Evolutionary conservation across 2,113 vertebrate species (phyloP), one percentile per base, ranked within the genome.

Genomic region (Cyprinodon brontotheroides): DNA sequence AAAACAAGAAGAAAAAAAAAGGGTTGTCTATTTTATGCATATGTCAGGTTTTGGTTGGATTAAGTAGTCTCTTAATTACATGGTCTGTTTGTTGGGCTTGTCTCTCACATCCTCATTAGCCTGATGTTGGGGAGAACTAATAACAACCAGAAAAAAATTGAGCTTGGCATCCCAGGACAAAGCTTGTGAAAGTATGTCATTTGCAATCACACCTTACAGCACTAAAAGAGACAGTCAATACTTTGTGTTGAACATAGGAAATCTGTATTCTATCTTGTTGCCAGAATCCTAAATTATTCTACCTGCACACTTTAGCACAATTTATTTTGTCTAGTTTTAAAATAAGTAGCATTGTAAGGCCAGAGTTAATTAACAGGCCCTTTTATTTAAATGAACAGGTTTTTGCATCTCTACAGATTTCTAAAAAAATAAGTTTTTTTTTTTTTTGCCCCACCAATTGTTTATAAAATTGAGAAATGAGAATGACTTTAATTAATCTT

Each of bases 131-230:
- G 72, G 17, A 74, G 71, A 72, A 74, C 86, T 82, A 83, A 85
- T 81, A 87, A 71, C 83, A 66, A 79, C 83, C 65, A 15, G 40
- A 75, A 72, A 75, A 72, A 77, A 85, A 89, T 90, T 86, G 87
- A 11, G 74, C 78, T 68, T 81, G 86, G 86, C 92, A 70, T 86
- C 81, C 83, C 57, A 70, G 89, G 88, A 85, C 85, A 82, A 85
- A 82, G 80, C 61, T 74, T 3, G 53, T 47, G 73, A 80, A 81
- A 78, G 74, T 37, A 61, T 86, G 91, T 89, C 90, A 83, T 87
- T 90, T 69, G 79, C 85, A 91, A 93, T 92, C 88, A 83, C 72
- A 63, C 82, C 29, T 77, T 87, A 90, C 89, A 90, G 82, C 85
- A 73, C 80, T 89, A 83, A 79, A 39, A 66, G 67, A 84, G 81